Evolutionary conservation across 2,888 invertebrate genomes (phyloP).

Genomic region (Cheilosia vulpina): DNA sequence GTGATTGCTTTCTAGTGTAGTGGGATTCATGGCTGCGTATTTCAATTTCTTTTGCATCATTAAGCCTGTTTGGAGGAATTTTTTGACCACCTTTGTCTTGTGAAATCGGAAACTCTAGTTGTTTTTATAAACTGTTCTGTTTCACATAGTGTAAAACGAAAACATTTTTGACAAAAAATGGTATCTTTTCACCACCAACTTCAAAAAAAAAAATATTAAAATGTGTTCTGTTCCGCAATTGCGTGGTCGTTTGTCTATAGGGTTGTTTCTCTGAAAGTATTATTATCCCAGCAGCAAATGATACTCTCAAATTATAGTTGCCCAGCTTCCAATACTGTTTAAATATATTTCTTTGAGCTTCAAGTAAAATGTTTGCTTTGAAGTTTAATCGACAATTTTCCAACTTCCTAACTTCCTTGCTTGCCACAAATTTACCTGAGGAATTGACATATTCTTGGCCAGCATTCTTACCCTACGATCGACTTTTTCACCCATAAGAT

Average conservation of each 20-base stretch:
- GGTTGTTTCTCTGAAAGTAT: slow-evolving; percentile 13
- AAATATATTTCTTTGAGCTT: not conserved
- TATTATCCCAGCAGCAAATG: not conserved
- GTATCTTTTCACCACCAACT: slow-evolving; percentile 15
- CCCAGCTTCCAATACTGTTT: not conserved
- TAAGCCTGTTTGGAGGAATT: slow-evolving; percentile 2
- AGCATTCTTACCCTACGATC: slow-evolving; percentile 3
- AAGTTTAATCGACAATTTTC: not conserved
- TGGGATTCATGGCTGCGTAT: slow-evolving; percentile 8
- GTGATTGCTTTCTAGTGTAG: slow-evolving; percentile 6
- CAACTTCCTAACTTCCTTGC: not conserved
- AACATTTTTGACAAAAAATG: slow-evolving; percentile 10
- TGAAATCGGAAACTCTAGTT: slow-evolving; percentile 12
- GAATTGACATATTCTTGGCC: no score
- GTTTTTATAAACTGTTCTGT: slow-evolving; percentile 18
- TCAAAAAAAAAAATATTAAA: slow-evolving; percentile 1
- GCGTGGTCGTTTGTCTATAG: not conserved
- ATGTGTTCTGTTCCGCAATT: slow-evolving; percentile 1
- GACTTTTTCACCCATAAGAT: slow-evolving; percentile 5
- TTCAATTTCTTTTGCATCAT: slow-evolving; percentile 12
- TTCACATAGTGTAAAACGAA: slow-evolving; percentile 24
- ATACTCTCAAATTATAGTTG: slow-evolving; percentile 17
- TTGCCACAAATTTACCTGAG: slow-evolving; percentile 13
- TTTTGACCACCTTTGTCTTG: slow-evolving; percentile 20
- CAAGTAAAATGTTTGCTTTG: not conserved